These are phyloP conservation scores for Syndactyla subalaris DNA, from an alignment of 2,797 vertebrate genomes.

Conservation along the genomic window DNA sequence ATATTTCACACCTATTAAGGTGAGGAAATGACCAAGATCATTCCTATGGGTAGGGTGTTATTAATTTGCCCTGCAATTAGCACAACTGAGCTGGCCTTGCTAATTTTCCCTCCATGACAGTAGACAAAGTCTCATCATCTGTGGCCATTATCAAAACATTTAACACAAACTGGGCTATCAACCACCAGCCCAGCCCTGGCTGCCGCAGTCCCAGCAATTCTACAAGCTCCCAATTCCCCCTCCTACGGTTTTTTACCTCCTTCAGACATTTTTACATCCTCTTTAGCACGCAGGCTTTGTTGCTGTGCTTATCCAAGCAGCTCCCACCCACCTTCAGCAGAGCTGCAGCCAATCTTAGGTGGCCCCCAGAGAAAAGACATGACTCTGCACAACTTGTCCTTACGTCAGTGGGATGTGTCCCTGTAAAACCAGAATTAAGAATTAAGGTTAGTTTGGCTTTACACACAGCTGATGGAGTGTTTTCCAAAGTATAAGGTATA, in stretches of 20 bases:
- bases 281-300: not conserved
- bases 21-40: not conserved
- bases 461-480: not conserved
- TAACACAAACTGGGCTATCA: not conserved
- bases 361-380: not conserved
- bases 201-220: not conserved
- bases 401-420: not conserved
- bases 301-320: not conserved
- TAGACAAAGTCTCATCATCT: not conserved
- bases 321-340: slow-evolving; percentile 13
- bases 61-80: slow-evolving; percentile 13
- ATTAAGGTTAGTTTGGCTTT: not conserved
- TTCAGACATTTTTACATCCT: not conserved
- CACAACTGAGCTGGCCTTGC: not conserved
- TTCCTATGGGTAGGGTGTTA: not conserved
- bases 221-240: not conserved
- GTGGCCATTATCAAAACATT: not conserved
- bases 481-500: not conserved
- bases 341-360: not conserved
- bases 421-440: not conserved
- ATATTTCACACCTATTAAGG: not conserved
- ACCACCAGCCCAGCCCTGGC: not conserved
- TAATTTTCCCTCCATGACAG: not conserved
- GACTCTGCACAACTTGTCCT: not conserved
- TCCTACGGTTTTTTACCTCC: not conserved